Base-by-base conservation (phyloP, 2,888 invertebrate genomes). In the Pammene aurita region DNA sequence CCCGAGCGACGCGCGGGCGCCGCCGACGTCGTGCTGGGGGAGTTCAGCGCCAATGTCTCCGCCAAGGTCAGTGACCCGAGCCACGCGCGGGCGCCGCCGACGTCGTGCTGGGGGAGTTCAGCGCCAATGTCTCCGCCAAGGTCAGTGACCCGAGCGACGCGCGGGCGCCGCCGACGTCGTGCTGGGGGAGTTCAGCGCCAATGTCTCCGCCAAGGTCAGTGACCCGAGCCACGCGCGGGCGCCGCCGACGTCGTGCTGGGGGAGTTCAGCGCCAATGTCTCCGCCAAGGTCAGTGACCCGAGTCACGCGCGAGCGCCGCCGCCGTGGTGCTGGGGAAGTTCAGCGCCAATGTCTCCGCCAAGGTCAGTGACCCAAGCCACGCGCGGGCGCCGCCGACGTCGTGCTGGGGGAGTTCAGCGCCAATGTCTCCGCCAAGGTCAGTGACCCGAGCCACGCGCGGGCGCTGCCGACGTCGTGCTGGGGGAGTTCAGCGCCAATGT, bases 201-300 rank as follows among this genome's bases (percentile, higher is more conserved):
- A 87, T 64, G 80, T 86, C 0, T 71, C 81, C 1, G 77, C 85
- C 10, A 85, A 85, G n/a, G n/a, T n/a, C n/a, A n/a, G n/a, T n/a
- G n/a, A n/a, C n/a, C n/a, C n/a, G n/a, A 63, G 80, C 35, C 79
- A 81, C 7, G 70, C 79, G n/a, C 16, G 73, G 71, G 73, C 72
- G 76, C 80, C 34, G 83, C 89, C 0, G 91, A 91, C 72, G 2
- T 90, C 1, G 82, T 89, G 56, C 80, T 92, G 0, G 91, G 85
- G 0, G 77, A 85, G 0, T 87, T 77, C 73, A 79, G 79, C 38
- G 76, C 85, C 7, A 84, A 87, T 64, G 80, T 86, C 0, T 71
- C 81, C 1, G 77, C 85, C 10, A 85, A 85, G n/a, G n/a, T n/a
- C n/a, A n/a, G n/a, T n/a, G n/a, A n/a, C n/a, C n/a, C n/a, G n/a